Conservation (phyloP, 2,888 invertebrate genomes). For the Oconnorella tubifera region DNA sequence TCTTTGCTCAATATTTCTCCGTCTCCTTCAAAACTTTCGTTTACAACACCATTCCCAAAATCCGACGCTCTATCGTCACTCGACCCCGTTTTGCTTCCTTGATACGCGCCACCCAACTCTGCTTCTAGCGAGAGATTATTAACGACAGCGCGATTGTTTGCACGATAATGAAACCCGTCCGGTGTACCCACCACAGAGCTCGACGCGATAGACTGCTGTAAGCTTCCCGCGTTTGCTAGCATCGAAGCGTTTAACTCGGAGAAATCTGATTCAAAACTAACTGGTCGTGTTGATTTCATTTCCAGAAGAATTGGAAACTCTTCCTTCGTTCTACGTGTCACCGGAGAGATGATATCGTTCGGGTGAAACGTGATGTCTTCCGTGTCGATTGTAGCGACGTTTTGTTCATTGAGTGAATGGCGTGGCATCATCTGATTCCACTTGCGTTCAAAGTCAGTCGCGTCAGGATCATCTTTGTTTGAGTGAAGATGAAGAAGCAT, state of each 20-base stretch:
- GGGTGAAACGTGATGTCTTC: conserved; percentile 14
- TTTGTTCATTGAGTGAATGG: background rate
- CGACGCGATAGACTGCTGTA: background rate
- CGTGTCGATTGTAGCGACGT: conserved; percentile 1
- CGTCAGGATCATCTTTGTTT: conserved; percentile 55
- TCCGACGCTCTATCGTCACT: no score
- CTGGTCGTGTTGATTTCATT: no score
- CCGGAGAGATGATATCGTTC: background rate
- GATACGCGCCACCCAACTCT: no score
- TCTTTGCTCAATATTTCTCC: no score
- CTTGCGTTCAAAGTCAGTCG: conserved; percentile 65
- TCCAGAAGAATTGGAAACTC: no score
- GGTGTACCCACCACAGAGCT: conserved; percentile 1
- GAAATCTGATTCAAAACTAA: conserved; percentile 26
- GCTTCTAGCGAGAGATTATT: conserved; percentile 34
- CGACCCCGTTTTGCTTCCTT: no score
- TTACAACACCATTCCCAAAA: no score
- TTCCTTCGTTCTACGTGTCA: no score
- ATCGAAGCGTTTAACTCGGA: conserved; percentile 21
- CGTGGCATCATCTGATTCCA: conserved; percentile 62
- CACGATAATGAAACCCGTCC: background rate
- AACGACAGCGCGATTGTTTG: conserved; percentile 17
- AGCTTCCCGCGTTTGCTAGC: conserved; percentile 20
- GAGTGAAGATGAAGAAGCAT: conserved; percentile 59
- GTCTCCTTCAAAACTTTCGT: no score